Evolutionary conservation across 1,140 invertebrate genomes (phyloP).

Genomic region (Solenopsis fugax): DNA sequence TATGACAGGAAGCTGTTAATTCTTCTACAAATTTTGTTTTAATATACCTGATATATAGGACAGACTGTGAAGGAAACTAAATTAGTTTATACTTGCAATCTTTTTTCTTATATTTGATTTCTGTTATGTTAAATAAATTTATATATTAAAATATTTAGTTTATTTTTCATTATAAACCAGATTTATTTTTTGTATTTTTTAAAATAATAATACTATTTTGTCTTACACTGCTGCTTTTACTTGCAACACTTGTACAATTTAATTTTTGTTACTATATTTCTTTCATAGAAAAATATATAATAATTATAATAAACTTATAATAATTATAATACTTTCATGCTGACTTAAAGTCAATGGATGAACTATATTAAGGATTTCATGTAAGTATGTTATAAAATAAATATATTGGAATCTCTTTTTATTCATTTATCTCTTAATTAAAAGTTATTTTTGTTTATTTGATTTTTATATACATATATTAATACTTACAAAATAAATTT

Average conservation of each 20-base stretch:
- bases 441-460: conserved; percentile 21
- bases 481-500: too few species aligned
- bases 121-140: not conserved
- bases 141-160: conserved; percentile 5
- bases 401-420: conserved; percentile 1
- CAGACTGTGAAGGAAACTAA: conserved; percentile 18
- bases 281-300: conserved; percentile 25
- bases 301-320: conserved; percentile 59
- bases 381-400: conserved; percentile 75
- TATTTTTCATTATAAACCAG: not conserved
- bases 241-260: conserved; percentile 17
- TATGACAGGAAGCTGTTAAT: conserved; percentile 57
- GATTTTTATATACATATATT: not conserved
- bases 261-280: conserved; percentile 29
- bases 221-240: not conserved
- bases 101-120: conserved; percentile 5
- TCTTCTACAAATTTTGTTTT: conserved; percentile 40
- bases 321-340: conserved; percentile 64
- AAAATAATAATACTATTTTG: conserved; percentile 1
- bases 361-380: conserved; percentile 68
- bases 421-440: conserved; percentile 5
- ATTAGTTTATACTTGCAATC: not conserved
- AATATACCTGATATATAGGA: not conserved
- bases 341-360: conserved; percentile 60
- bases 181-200: not conserved